phyloP scores from a whole-genome alignment of 2,113 vertebrate genomes.

The Sapayoa aenigma region DNA sequence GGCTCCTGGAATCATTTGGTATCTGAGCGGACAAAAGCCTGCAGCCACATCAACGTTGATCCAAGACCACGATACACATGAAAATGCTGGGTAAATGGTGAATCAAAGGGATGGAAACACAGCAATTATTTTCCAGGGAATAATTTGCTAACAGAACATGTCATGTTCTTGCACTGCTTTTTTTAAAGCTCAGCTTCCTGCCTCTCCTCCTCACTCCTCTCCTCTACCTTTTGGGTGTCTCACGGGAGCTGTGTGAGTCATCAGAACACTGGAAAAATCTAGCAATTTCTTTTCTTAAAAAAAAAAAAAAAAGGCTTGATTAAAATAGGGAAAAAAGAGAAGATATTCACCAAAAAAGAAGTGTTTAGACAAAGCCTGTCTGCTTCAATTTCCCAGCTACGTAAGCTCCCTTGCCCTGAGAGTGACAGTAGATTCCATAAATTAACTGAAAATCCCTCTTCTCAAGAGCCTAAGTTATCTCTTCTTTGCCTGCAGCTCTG shows the following conservation, averaged over 20 bases:
- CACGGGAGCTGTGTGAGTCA: conserved; percentile 20
- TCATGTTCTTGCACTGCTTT: not conserved
- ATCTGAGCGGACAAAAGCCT: not conserved
- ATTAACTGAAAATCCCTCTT: conserved; percentile 85
- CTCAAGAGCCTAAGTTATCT: conserved; percentile 84
- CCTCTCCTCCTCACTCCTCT: not conserved
- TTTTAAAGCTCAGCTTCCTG: conserved; percentile 4
- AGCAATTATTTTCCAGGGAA: not conserved
- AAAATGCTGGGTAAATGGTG: not conserved
- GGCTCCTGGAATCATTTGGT: not conserved
- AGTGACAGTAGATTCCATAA: conserved; percentile 80
- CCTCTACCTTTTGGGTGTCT: not conserved
- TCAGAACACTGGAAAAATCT: conserved; percentile 43
- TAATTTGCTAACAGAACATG: conserved; percentile 9
- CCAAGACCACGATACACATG: not conserved
- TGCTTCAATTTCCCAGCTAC: conserved; percentile 76
- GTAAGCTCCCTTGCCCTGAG: conserved; percentile 71
- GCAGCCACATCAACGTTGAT: fast-evolving
- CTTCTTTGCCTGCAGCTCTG: conserved; percentile 83
- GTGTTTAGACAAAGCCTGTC: conserved; percentile 80
- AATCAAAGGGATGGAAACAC: not conserved
- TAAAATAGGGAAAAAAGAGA: conserved; percentile 64
- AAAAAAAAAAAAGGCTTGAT: conserved; percentile 40
- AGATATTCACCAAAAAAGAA: conserved; percentile 73
- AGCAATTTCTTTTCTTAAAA: conserved; percentile 20